Conservation (phyloP, 1,140 invertebrate genomes). For the Nixonia krombeini region DNA sequence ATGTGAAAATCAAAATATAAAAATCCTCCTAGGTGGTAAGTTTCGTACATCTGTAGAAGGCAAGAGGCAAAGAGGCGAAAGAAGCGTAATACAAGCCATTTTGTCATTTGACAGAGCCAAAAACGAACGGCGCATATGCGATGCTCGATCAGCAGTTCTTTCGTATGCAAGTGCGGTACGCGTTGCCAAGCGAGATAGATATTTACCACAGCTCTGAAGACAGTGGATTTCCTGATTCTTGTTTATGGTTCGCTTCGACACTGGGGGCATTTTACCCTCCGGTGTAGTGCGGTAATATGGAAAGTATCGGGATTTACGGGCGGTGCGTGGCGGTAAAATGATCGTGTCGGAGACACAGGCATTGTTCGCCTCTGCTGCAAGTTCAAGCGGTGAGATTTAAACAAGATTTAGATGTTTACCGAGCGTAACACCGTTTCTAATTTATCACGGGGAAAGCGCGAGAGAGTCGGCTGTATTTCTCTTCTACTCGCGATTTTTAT, state of each 20-base stretch:
- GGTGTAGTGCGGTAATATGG: slow-evolving; percentile 25
- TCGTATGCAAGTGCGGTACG: background rate
- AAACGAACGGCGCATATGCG: slow-evolving; percentile 22
- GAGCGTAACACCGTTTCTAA: no score
- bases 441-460: no score
- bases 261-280: slow-evolving; percentile 14
- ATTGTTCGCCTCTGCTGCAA: slow-evolving; percentile 5
- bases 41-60: no score
- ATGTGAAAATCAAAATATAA: no score
- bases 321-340: slow-evolving; percentile 15
- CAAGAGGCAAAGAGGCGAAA: no score
- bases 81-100: no score
- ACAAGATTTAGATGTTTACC: no score
- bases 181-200: slow-evolving; percentile 21
- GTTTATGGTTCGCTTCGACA: slow-evolving; percentile 42
- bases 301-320: slow-evolving; percentile 40
- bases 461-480: no score
- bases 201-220: slow-evolving; percentile 20
- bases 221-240: slow-evolving; percentile 45
- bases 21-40: no score
- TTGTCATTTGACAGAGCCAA: slow-evolving; percentile 12
- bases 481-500: no score
- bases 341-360: slow-evolving; percentile 5
- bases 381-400: slow-evolving; percentile 20
- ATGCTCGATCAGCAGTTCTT: slow-evolving; percentile 22